Evolutionary conservation across 1,140 invertebrate genomes (phyloP).

Genomic region (Ooceraea biroi): DNA sequence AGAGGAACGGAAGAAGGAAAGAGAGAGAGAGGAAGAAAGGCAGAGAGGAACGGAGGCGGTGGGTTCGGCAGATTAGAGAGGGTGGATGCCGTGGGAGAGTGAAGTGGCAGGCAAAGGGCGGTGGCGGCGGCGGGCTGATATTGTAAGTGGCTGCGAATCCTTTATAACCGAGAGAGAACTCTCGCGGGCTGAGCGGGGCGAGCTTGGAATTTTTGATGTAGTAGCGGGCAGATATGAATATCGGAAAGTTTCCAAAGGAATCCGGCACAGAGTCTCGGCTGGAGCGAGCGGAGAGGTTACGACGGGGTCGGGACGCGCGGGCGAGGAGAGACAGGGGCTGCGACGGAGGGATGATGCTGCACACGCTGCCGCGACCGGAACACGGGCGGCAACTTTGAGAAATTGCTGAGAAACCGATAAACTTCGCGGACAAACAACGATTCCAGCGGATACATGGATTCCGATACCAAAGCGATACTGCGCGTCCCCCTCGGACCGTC

Average conservation of each 20-base stretch:
- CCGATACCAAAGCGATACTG: slow-evolving; percentile 31
- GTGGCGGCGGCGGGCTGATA: slow-evolving; percentile 75
- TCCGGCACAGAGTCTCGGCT: slow-evolving; percentile 75
- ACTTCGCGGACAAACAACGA: slow-evolving; percentile 80
- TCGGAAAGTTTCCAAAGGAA: slow-evolving; percentile 85
- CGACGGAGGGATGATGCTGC: slow-evolving; percentile 49
- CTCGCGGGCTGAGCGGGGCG: slow-evolving; percentile 72
- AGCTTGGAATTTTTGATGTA: slow-evolving; percentile 85
- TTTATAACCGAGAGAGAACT: slow-evolving; percentile 81
- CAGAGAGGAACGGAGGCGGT: background rate
- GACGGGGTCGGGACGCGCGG: slow-evolving; percentile 25
- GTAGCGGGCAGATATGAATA: slow-evolving; percentile 84
- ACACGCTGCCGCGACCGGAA: slow-evolving; percentile 49
- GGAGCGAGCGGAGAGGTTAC: slow-evolving; percentile 3
- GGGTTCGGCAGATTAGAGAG: slow-evolving; percentile 26
- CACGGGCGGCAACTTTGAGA: slow-evolving; percentile 76
- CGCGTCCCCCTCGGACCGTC: background rate
- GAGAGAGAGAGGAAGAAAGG: background rate
- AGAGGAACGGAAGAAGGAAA: background rate
- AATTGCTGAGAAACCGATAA: slow-evolving; percentile 82
- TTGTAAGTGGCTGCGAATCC: slow-evolving; percentile 85
- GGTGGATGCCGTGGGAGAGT: slow-evolving; percentile 41
- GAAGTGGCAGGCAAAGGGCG: slow-evolving; percentile 58
- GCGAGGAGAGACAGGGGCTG: slow-evolving; percentile 4
- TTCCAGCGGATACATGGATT: slow-evolving; percentile 71